Base-by-base conservation (phyloP, 1,140 invertebrate genomes). In the Phenacoccus solenopsis region DNA sequence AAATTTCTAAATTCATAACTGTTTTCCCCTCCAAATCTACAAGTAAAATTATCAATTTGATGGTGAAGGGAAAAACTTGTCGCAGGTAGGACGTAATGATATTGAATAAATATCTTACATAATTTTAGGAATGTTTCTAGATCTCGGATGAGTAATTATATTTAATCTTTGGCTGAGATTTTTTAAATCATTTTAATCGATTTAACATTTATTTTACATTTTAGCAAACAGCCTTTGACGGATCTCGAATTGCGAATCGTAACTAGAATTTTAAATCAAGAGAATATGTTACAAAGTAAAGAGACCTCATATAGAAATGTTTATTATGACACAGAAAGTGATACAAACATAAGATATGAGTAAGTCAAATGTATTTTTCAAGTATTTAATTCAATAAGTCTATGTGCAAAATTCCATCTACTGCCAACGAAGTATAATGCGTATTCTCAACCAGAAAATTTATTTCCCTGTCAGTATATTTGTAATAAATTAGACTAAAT, bases 261-360 rank as follows among this genome's bases (percentile, higher is more conserved):
- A 5, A 64, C 21, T 22, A 24, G 59, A 25, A 64, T 64, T 64
- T 64, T 64, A 20, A 64, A 64, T 64, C 59, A 64, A 24, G 59
- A 64, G 25, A 64, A 64, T 64, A 24, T 22, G 5, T 20, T 24
- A 5, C 22, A 27, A 3, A 25, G 59, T 4, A 64, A 5, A 64
- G 79, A 79, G 68, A 72, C 75, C 1, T 76, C 76, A 59, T 74
- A 76, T 12, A 83, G 81, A 73, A 84, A 83, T 76, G 77, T 81
- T 64, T 73, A 84, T n/a, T 84, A 79, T 75, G 83, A 84, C 75
- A 78, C 81, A 21, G 76, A 79, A 61, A 84, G 82, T 27, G 84
- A 84, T 72, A 84, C 82, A 28, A 81, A 81, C 74, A 83, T 87
- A 73, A 82, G 87, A 24, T 87, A 86, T 73, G 80, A 80, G 81